Percentiles rank a stretch among this genome's conserved stretches.
Conservation (phyloP, 2,888 invertebrate species). For the Anthophora plumipes region DNA sequence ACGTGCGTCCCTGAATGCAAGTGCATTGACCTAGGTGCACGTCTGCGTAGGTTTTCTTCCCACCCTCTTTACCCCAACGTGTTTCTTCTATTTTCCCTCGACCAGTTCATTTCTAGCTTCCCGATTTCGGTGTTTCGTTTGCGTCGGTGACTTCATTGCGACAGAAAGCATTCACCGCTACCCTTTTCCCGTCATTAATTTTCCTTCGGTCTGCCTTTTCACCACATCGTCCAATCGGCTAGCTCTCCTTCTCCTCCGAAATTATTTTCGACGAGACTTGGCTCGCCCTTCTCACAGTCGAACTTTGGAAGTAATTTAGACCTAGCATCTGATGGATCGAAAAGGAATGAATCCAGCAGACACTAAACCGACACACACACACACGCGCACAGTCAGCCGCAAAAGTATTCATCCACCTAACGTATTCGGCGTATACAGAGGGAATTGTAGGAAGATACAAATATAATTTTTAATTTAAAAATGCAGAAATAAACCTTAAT, state of each 20-base stretch:
- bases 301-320: slow-evolving; percentile 10
- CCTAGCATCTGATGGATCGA: background rate
- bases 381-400: no score
- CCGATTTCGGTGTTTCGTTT: slow-evolving; percentile 39
- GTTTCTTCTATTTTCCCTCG: slow-evolving; percentile 35
- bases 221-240: slow-evolving; percentile 1
- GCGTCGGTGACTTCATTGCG: slow-evolving; percentile 67
- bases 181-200: slow-evolving; percentile 55
- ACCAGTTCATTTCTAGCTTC: slow-evolving; percentile 38
- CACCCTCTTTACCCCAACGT: slow-evolving; percentile 32
- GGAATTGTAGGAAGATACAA: no score
- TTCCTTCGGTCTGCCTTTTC: slow-evolving; percentile 41
- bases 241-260: slow-evolving; percentile 3
- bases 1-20: slow-evolving; percentile 59
- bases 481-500: background rate
- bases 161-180: slow-evolving; percentile 43
- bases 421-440: no score
- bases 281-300: background rate
- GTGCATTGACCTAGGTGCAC: slow-evolving; percentile 76
- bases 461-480: no score
- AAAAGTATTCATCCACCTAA: background rate
- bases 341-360: background rate
- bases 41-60: slow-evolving; percentile 71
- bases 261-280: background rate
- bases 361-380: no score